A percentile compares a stretch with the other conserved stretches of the same genome.
Conservation (phyloP, 1,140 invertebrate genomes). For the Drosophila leontia region DNA sequence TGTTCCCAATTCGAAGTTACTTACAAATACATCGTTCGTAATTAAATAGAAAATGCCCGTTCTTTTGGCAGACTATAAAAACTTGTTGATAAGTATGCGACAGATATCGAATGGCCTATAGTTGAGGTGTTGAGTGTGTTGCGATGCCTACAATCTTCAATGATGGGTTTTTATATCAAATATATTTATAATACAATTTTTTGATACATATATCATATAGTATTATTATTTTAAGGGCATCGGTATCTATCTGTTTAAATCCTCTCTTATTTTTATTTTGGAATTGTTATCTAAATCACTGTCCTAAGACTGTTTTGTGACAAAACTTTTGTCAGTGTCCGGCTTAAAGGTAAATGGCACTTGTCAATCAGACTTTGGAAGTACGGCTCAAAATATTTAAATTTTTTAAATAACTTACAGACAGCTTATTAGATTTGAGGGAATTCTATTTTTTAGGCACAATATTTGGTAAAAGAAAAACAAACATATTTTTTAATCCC, state of each 20-base stretch:
- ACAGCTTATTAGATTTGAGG: background rate
- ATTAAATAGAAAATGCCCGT: conserved; percentile 20
- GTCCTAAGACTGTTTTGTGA: background rate
- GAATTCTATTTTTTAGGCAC: background rate
- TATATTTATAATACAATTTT: too few relatives aligned
- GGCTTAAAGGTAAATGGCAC: background rate
- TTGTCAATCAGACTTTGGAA: conserved; percentile 5
- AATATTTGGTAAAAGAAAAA: background rate
- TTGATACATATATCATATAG: too few relatives aligned
- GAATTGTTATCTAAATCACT: background rate
- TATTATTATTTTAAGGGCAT: background rate
- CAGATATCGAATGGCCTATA: conserved; percentile 15
- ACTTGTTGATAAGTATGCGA: conserved; percentile 24
- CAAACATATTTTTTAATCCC: too few relatives aligned
- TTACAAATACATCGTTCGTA: conserved; percentile 2
- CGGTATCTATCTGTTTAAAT: too few relatives aligned
- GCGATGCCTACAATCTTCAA: background rate
- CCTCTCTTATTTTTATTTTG: too few relatives aligned
- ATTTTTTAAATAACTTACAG: conserved; percentile 9
- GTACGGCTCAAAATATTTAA: conserved; percentile 1
- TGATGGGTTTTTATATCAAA: background rate
- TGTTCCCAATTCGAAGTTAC: conserved; percentile 4
- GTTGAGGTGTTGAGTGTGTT: too few relatives aligned
- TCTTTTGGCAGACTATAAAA: background rate
- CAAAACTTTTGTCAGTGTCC: background rate